Evolutionary conservation across 2,113 vertebrate genomes (phyloP).

Genomic region (Sakesphorus luctuosus): DNA sequence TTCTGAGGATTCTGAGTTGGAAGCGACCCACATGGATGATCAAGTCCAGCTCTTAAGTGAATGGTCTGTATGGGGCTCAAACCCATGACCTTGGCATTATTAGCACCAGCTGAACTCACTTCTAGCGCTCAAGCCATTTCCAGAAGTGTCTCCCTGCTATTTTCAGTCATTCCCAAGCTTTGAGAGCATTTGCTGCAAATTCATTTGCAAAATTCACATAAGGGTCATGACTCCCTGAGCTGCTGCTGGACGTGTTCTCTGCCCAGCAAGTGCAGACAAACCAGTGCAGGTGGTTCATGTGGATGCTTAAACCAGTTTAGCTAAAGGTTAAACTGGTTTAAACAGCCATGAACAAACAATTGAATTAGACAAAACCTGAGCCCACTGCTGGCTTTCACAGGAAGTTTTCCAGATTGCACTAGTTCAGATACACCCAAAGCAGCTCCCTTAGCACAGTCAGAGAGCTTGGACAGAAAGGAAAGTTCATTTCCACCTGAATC

Average conservation of each 20-base stretch:
- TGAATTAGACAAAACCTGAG: background rate
- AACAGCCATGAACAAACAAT: background rate
- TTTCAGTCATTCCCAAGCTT: background rate
- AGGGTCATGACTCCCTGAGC: conserved; percentile 41
- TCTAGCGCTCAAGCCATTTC: background rate
- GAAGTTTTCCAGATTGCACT: background rate
- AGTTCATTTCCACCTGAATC: background rate
- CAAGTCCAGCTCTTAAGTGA: background rate
- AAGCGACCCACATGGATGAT: background rate
- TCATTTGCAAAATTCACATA: background rate
- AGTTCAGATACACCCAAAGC: background rate
- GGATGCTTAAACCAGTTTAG: background rate
- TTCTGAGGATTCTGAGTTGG: background rate
- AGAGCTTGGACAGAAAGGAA: background rate
- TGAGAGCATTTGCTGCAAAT: background rate
- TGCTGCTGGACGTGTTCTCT: background rate
- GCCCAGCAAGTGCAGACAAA: background rate
- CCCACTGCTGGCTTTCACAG: background rate
- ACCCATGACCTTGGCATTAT: background rate
- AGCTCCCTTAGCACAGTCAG: background rate
- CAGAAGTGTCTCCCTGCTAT: background rate
- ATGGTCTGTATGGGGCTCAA: background rate
- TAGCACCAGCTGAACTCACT: background rate
- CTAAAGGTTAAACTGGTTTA: background rate
- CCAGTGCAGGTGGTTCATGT: background rate